Base-by-base conservation (phyloP, 2,113 vertebrate genomes). In the Choloepus hoffmanni region DNA sequence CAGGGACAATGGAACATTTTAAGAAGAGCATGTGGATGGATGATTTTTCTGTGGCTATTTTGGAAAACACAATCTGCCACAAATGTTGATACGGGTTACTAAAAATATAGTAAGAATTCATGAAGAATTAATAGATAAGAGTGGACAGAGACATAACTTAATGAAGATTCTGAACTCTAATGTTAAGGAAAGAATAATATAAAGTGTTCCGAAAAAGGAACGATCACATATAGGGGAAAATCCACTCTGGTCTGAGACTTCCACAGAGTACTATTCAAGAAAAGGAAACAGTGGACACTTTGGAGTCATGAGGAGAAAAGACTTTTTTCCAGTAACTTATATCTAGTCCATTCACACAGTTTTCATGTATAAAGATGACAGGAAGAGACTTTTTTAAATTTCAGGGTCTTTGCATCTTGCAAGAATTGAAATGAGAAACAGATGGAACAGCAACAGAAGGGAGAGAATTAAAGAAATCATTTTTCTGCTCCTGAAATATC, bases 401-500 rank as follows among this genome's bases (percentile, higher is more conserved):
- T 50, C 7, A 50, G 48, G 7, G 11, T 50, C 48, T 50, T 50
- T 50, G 11, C 48, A 50, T 50, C 30, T 40, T 89, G 18, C 55
- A 77, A 48, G 24, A 76, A 28, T 6, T 9, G 11, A 82, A 95
- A 82, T 85, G 68, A 90, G 78, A 89, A 85, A 43, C 78, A 93
- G 40, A 77, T 36, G 43, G 43, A 60, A 21, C 24, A 67, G n/a
- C 45, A 67, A n/a, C 0, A 8, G 82, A 50, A 94, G 83, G 28
- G 78, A 88, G 45, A 79, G 6, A 83, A 78, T 73, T 74, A 36
- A 65, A 72, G 24, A 74, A 72, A 14, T 14, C 11, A 16, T 3
- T 63, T 58, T 53, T 88, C 86, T 92, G 78, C 77, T 50, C 83
- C 65, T 86, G 33, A 65, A 63, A 62, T 79, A 63, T 85, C n/a